Conservation (phyloP, 53 echinoderm and acorn worm species). For the Holothuria scabra region DNA sequence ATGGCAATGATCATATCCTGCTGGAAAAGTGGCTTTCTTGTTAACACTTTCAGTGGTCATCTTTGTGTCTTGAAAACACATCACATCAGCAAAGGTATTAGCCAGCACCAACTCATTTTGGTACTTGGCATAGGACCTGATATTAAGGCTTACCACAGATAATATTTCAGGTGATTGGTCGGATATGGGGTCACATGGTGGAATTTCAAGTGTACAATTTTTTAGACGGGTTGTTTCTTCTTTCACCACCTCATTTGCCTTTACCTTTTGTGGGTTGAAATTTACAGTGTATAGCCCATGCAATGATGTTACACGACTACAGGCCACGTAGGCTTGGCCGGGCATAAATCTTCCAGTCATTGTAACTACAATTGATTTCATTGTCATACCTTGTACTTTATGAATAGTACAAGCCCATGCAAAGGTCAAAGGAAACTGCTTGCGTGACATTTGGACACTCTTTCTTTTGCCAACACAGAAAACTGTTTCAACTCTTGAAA, state of each 20-base stretch:
- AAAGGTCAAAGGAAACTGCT: conserved; percentile 55
- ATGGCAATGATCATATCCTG: not conserved
- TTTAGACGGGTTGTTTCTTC: conserved; percentile 14
- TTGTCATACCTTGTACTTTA: conserved; percentile 60
- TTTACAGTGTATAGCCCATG: conserved; percentile 43
- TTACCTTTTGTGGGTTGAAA: conserved; percentile 13
- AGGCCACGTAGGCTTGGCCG: conserved; percentile 58
- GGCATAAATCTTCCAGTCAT: conserved; percentile 47
- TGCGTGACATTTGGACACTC: conserved; percentile 8
- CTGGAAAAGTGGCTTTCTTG: not conserved
- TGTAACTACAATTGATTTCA: conserved; percentile 37
- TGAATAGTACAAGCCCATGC: conserved; percentile 59
- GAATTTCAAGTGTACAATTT: not conserved
- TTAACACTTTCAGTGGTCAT: not conserved
- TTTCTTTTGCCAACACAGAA: conserved; percentile 9
- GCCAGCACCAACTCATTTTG: not conserved
- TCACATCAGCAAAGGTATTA: conserved; percentile 30
- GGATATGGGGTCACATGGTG: not conserved
- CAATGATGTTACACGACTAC: conserved; percentile 40
- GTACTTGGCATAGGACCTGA: conserved; percentile 27
- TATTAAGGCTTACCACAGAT: conserved; percentile 7
- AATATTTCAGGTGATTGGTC: not conserved
- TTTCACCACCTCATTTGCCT: conserved; percentile 25
- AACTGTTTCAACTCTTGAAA: not conserved
- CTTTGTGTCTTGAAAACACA: conserved; percentile 52